Evolutionary conservation across 2,113 vertebrate species (phyloP), one percentile per base, ranked within the genome.

Genomic region (Protobothrops flavoviridis): DNA sequence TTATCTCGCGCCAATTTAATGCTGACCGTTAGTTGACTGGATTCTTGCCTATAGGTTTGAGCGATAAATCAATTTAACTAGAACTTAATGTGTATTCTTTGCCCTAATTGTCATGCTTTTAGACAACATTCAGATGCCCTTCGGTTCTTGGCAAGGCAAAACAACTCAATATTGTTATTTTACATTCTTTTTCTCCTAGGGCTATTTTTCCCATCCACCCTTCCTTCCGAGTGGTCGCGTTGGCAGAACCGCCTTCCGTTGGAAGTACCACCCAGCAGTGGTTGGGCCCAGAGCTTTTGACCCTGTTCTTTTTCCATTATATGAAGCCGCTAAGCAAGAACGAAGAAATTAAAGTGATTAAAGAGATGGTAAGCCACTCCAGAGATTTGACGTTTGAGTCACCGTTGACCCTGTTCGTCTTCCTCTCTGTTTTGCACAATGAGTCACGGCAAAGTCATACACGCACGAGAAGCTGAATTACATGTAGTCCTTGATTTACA

Each of bases 211-310:
- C 98, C 52, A 97, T 99, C 94, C 99, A 99, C 90, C 98, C 99
- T 0, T 99, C 99, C 23, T 99, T 99, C 97, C 98, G 99, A 95
- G 98, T 99, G 94, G 95, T 99, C 4, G 99, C 99, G 8, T 96
- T 99, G 96, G 99, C 99, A 2, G 99, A 99, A 94, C 99, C 99
- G 43, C 99, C 99, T 0, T 96, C 98, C 4, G 93, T 98, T 89
- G 98, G 98, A 95, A 98, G 98, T 93, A 96, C 96, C 92, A 97
- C 98, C 52, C 98, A 99, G 91, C 99, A 99, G 91, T 99, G 99
- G 99, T 95, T 99, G 95, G 98, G 98, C 20, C 98, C 99, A 1
- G 99, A 99, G 97, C 98, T 99, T 92, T 98, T 99, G 95, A 99
- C 99, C 0, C 98, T 99, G 97, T 99, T 99, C 97, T 97, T 99